Base-by-base conservation (phyloP, 2,888 invertebrate species). In the Meliscaeva auricollis region DNA sequence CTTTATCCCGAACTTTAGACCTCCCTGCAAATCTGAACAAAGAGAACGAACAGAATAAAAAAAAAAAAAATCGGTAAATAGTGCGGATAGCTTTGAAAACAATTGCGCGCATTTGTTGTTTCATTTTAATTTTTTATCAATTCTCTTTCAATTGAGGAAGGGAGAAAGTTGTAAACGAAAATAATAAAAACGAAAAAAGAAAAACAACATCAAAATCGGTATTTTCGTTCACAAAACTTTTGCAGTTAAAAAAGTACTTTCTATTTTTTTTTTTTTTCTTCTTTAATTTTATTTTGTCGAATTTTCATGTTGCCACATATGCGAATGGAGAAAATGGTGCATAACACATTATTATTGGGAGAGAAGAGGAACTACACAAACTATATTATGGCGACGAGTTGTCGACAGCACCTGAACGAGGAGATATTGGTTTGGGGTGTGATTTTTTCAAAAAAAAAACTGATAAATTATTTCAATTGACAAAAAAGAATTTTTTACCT, bases 331-430 rank as follows among this genome's bases (percentile, higher is more conserved):
- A 69, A 83, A 83, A 78, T 83, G 68, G 75, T 66, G 75, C 66
- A 80, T 68, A 76, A 76, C 84, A 84, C 80, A 76, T 80, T 75
- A 76, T 75, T 58, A 13, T 58, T 35, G 1, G 46, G 46, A 7
- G 17, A 32, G 60, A 15, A 22, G 22, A 44, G 17, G 15, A 72
- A 35, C 35, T 38, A 13, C 6, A 15, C 20, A 6, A 8, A n/a
- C 44, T 5, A n/a, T 69, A 58, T 41, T 72, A 66, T 54, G 85
- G 81, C 85, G 85, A 85, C 85, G 73, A 81, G 72, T 68, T 85
- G 85, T 85, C 85, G 85, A 54, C 69, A 85, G 68, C 85, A 85
- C 85, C 85, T 85, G 85, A n/a, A n/a, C n/a, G n/a, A n/a, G n/a
- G n/a, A 81, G 72, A 66, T 30, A 32, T 38, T 38, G 9, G 13